Base-by-base conservation (phyloP, 2,888 invertebrate genomes). In the Cheilosia vulpina region DNA sequence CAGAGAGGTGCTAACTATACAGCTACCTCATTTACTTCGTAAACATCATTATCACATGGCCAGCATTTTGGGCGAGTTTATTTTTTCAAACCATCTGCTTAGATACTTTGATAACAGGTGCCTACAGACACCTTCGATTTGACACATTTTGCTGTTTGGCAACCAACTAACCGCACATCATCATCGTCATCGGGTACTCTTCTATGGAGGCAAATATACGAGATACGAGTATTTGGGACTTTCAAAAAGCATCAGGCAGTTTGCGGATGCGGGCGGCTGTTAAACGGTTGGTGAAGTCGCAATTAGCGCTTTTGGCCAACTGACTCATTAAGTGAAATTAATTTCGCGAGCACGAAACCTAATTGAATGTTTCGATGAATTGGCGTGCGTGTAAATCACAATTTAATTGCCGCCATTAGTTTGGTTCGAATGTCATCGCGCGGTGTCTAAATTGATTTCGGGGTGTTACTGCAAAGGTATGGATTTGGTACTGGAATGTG, bases 331-430 rank as follows among this genome's bases (percentile, higher is more conserved):
- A 66, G 65, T 24, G 38, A 84, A 84, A 84, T 84, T 84, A 84
- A 84, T 84, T 84, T 80, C 45, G 43, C 71, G 31, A 52, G 45
- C 80, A 58, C 43, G 55, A 58, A 63, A 65, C 52, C 60, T 71
- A 84, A 79, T 84, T 80, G 84, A 84, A 79, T 75, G 41, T 75
- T 58, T 11, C 63, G 58, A 73, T 75, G 69, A 84, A 75, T 84
- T 84, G 79, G 45, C 31, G 41, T 47, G 65, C 53, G 41, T 69
- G 66, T 84, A 84, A 84, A 79, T 84, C 79, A 84, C 79, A 76
- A 71, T 58, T 76, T 84, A 80, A 84, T 84, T 75, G 71, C 71
- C 41, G 27, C 80, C 66, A 80, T 84, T 84, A 84, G 80, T 84
- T 76, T 58, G 55, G 69, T 71, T 79, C 71, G 53, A 71, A 80